These are phyloP conservation scores for Rhinophrynus dorsalis DNA, from an alignment of 2,797 vertebrate genomes.

Conservation along the genomic window DNA sequence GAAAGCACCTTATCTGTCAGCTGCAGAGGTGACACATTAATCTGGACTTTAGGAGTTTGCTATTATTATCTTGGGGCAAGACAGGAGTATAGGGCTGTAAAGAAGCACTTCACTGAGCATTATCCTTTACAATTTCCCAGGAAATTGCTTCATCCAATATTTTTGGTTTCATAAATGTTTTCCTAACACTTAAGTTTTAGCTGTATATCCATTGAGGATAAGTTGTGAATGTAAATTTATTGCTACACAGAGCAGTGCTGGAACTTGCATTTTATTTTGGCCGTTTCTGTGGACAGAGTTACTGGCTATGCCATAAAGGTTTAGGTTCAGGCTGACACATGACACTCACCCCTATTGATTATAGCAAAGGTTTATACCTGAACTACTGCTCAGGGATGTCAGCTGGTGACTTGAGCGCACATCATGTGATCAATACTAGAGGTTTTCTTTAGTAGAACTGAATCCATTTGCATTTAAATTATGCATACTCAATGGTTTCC, in stretches of 20 bases:
- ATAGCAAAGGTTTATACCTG: conserved; percentile 24
- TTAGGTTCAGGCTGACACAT: not conserved
- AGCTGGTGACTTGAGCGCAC: not conserved
- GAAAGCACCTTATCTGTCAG: conserved; percentile 54
- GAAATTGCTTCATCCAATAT: not conserved
- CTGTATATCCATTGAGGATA: no score
- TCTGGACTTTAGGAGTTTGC: conserved; percentile 56
- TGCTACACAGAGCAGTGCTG: no score
- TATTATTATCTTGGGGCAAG: conserved; percentile 53
- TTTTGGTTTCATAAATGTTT: no score
- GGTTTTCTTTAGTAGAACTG: not conserved
- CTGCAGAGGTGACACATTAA: conserved; percentile 51
- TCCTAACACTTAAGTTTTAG: no score
- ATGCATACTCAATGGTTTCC: not conserved
- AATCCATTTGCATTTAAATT: conserved; percentile 20
- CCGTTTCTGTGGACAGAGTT: not conserved
- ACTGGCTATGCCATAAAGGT: no score
- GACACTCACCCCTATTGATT: conserved; percentile 10
- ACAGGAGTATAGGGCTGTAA: conserved; percentile 46
- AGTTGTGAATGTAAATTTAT: no score
- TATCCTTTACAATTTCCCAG: not conserved
- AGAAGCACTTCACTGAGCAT: conserved; percentile 49
- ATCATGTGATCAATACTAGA: conserved; percentile 7
- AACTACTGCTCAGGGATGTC: not conserved
- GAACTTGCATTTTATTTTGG: not conserved